Conservation (phyloP, 2,888 invertebrate species). For the Watsonalla cultraria region DNA sequence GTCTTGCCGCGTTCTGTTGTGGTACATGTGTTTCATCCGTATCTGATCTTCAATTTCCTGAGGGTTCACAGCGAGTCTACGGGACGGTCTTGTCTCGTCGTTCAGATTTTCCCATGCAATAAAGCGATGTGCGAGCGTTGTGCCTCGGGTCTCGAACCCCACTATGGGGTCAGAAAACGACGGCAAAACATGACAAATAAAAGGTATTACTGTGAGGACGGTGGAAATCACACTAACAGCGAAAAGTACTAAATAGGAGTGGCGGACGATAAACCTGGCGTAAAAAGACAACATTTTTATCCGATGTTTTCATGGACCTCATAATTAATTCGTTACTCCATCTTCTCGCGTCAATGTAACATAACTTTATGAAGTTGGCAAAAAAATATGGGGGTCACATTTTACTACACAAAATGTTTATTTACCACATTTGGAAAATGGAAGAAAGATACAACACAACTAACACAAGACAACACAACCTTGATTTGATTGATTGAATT, state of each 20-base stretch:
- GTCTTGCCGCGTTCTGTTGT: slow-evolving; percentile 48
- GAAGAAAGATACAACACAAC: slow-evolving; percentile 14
- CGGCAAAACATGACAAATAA: slow-evolving; percentile 75
- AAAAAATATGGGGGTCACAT: slow-evolving; percentile 33
- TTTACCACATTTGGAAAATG: slow-evolving; percentile 14
- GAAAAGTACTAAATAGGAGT: slow-evolving; percentile 65
- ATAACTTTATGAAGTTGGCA: slow-evolving; percentile 25
- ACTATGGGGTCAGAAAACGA: slow-evolving; percentile 93
- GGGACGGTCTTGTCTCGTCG: slow-evolving; percentile 84
- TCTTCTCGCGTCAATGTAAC: slow-evolving; percentile 33
- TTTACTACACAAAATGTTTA: slow-evolving; percentile 26
- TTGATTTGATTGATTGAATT: no score
- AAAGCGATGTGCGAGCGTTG: slow-evolving; percentile 86
- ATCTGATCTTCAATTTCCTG: slow-evolving; percentile 79
- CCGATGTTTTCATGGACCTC: slow-evolving; percentile 46
- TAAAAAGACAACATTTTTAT: slow-evolving; percentile 67
- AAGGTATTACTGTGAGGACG: slow-evolving; percentile 59
- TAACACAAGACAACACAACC: no score
- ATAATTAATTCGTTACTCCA: slow-evolving; percentile 56
- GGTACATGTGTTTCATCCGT: slow-evolving; percentile 63
- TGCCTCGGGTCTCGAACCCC: slow-evolving; percentile 97
- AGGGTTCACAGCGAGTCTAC: slow-evolving; percentile 85
- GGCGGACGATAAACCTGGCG: slow-evolving; percentile 72
- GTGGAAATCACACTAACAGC: slow-evolving; percentile 58
- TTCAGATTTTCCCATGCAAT: slow-evolving; percentile 92